Conservation (phyloP, 2,888 invertebrate genomes). For the Dascillus cervinus region DNA sequence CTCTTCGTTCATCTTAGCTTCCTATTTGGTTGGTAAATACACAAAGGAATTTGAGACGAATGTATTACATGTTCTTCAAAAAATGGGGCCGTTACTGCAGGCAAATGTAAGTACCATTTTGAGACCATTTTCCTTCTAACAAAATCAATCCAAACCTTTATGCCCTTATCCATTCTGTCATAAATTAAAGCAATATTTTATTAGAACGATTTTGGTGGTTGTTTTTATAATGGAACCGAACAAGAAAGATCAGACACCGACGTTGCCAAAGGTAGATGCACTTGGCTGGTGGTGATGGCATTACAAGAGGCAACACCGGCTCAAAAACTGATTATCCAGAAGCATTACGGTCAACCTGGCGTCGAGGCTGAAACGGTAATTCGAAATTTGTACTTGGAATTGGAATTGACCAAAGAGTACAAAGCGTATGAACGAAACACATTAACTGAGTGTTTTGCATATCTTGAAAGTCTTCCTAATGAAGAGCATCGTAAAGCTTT, state of each 20-base stretch:
- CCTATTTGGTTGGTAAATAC: slow-evolving; percentile 72
- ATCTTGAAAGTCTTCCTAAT: too few species aligned
- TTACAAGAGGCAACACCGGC: slow-evolving; percentile 65
- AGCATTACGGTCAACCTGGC: slow-evolving; percentile 67
- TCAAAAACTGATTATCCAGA: slow-evolving; percentile 65
- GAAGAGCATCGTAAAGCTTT: too few species aligned
- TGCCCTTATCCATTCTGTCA: too few species aligned
- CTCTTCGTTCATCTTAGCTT: slow-evolving; percentile 80
- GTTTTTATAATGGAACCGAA: too few species aligned
- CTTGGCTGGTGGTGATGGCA: slow-evolving; percentile 89
- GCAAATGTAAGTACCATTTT: slow-evolving; percentile 68
- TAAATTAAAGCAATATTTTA: too few species aligned
- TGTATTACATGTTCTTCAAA: slow-evolving; percentile 74
- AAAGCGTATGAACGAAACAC: too few species aligned
- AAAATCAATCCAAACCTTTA: too few species aligned
- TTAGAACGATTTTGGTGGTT: too few species aligned
- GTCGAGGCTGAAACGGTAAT: slow-evolving; percentile 59
- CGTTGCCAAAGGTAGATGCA: too few species aligned
- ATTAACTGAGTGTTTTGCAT: too few species aligned
- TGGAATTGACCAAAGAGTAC: slow-evolving; percentile 68
- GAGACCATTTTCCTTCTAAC: too few species aligned
- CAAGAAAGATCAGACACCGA: too few species aligned
- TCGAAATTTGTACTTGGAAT: slow-evolving; percentile 67
- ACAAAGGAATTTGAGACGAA: slow-evolving; percentile 77
- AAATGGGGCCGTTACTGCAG: slow-evolving; percentile 95